Conservation (phyloP, 2,797 vertebrate genomes). For the Orientallactaga sibirica region DNA sequence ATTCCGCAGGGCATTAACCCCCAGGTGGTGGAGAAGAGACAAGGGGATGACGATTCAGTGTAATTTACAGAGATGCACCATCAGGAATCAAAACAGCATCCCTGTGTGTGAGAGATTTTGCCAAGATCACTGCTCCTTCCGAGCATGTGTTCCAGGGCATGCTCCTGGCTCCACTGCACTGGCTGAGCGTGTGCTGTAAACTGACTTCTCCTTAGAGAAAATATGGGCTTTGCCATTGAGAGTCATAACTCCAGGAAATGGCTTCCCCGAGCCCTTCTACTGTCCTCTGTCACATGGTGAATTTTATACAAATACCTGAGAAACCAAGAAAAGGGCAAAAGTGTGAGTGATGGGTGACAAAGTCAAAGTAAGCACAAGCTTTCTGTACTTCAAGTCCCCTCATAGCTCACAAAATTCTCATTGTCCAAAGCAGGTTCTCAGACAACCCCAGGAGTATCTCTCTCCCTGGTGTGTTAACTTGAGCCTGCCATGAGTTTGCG, state of each 20-base stretch:
- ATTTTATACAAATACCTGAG: constrained; percentile 20
- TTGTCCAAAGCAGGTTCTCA: neutral
- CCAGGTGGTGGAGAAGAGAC: neutral
- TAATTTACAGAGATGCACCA: neutral
- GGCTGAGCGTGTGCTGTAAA: neutral
- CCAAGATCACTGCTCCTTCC: neutral
- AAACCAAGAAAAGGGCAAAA: constrained; percentile 11
- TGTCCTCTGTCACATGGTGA: neutral
- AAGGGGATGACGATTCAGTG: neutral
- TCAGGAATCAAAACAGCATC: neutral
- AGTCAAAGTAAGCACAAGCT: neutral
- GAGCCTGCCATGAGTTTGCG: neutral
- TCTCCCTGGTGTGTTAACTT: neutral
- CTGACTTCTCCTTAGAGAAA: neutral
- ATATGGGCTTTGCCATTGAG: neutral
- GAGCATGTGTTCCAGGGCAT: fast-evolving
- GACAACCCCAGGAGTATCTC: neutral
- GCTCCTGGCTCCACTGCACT: neutral
- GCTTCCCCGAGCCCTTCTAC: neutral
- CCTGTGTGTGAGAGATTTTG: neutral
- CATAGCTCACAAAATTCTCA: neutral
- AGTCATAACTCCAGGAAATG: constrained; percentile 1
- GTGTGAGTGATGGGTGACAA: neutral
- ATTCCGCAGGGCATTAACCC: neutral
- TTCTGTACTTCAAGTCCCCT: neutral